Conservation (phyloP, 2,888 invertebrate species). For the Lacanobia oleracea region DNA sequence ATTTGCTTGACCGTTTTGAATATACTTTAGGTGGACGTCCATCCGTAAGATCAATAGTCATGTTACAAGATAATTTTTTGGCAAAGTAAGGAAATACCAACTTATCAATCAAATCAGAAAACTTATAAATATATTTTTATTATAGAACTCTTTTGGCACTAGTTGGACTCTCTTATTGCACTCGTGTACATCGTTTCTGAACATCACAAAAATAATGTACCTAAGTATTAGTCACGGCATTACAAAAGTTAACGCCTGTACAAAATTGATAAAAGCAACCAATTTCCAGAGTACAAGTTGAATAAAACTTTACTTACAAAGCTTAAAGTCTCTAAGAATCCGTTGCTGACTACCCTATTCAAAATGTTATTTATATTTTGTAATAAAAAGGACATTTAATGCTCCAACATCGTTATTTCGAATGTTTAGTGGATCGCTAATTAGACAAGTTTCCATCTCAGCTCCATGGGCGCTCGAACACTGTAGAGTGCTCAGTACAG, state of each 20-base stretch:
- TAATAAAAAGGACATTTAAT: slow-evolving; percentile 71
- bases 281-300: slow-evolving; percentile 26
- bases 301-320: slow-evolving; percentile 13
- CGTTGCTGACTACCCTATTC: slow-evolving; percentile 14
- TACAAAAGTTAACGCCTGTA: slow-evolving; percentile 5
- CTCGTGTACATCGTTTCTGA: neutral
- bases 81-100: too few relatives aligned
- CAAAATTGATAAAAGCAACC: slow-evolving; percentile 18
- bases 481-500: slow-evolving; percentile 68
- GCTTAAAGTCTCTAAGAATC: slow-evolving; percentile 30
- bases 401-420: slow-evolving; percentile 69
- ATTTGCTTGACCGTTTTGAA: too few relatives aligned
- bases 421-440: slow-evolving; percentile 81
- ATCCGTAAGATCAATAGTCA: too few relatives aligned
- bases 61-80: too few relatives aligned
- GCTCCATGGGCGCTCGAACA: slow-evolving; percentile 73
- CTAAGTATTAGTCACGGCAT: slow-evolving; percentile 1
- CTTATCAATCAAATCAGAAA: too few relatives aligned
- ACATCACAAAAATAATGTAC: slow-evolving; percentile 2
- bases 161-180: neutral
- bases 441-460: slow-evolving; percentile 83
- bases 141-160: neutral
- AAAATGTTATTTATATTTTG: slow-evolving; percentile 32
- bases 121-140: neutral
- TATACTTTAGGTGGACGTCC: too few relatives aligned